phyloP scores from a whole-genome alignment of 2,113 vertebrate genomes.

The Petromus typicus region DNA sequence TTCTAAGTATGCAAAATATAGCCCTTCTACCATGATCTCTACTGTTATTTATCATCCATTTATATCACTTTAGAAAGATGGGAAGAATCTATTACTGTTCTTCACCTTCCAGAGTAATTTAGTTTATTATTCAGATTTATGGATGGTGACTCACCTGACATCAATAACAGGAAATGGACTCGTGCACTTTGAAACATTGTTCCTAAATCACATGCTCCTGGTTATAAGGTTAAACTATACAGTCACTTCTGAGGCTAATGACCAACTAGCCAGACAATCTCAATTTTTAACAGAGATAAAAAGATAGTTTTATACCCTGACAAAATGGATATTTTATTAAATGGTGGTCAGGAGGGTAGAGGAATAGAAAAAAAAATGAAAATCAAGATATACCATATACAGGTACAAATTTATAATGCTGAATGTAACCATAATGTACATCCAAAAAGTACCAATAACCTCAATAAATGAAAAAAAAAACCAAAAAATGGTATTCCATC shows the following conservation, averaged over 20 bases:
- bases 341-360: no score
- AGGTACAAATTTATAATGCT: no score
- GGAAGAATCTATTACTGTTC: conserved; percentile 37
- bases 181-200: no score
- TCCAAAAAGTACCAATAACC: no score
- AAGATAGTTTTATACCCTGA: background rate
- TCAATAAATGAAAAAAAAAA: no score
- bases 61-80: conserved; percentile 19
- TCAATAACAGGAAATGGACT: conserved; percentile 18
- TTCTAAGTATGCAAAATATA: conserved; percentile 4
- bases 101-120: conserved; percentile 4
- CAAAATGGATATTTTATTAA: background rate
- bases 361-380: no score
- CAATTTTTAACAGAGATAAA: background rate
- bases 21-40: background rate
- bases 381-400: no score
- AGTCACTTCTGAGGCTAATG: background rate
- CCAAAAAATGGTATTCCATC: background rate
- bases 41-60: conserved; percentile 15
- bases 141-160: conserved; percentile 22
- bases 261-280: background rate
- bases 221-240: background rate
- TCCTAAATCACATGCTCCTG: no score
- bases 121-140: conserved; percentile 36
- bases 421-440: no score